Percentiles rank a stretch among this genome's conserved stretches.
Evolutionary conservation across 2,797 vertebrate species (phyloP).

Genomic region (Holocentrus rufus): DNA sequence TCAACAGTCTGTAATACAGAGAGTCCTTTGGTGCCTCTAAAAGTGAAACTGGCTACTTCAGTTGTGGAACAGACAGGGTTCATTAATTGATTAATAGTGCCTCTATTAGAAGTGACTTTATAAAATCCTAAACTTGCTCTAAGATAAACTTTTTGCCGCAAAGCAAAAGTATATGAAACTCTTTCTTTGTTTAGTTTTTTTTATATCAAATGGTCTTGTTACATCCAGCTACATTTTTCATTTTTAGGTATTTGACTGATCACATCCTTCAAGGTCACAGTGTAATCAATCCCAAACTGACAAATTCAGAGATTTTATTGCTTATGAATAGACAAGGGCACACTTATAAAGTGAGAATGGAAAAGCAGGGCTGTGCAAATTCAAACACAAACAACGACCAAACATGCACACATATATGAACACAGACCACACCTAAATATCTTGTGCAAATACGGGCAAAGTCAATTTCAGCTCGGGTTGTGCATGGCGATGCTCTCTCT

Average conservation of each 20-base stretch:
- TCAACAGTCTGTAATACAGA: not conserved
- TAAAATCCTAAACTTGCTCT: not conserved
- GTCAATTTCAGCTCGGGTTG: constrained; percentile 74
- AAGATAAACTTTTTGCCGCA: not conserved
- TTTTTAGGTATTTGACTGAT: not conserved
- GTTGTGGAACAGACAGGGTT: not conserved
- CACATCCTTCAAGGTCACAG: too few species aligned
- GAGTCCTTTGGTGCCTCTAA: not conserved
- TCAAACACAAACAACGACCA: constrained; percentile 59
- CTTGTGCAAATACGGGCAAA: constrained; percentile 73
- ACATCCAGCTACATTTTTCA: not conserved
- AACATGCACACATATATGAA: constrained; percentile 30
- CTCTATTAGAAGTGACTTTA: not conserved
- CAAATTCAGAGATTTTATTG: constrained; percentile 1
- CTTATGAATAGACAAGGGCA: not conserved
- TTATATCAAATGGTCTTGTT: not conserved
- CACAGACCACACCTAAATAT: constrained; percentile 60
- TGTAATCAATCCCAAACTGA: constrained; percentile 31
- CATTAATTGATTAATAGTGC: not conserved
- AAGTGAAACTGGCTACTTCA: not conserved
- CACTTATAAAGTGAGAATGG: constrained; percentile 23
- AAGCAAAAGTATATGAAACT: too few species aligned
- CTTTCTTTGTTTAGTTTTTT: not conserved
- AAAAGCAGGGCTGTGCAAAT: constrained; percentile 44
- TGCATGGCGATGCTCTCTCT: constrained; percentile 75